Evolutionary conservation across 2,888 invertebrate genomes (phyloP).

Genomic region (Rotaria magnacalcarata): DNA sequence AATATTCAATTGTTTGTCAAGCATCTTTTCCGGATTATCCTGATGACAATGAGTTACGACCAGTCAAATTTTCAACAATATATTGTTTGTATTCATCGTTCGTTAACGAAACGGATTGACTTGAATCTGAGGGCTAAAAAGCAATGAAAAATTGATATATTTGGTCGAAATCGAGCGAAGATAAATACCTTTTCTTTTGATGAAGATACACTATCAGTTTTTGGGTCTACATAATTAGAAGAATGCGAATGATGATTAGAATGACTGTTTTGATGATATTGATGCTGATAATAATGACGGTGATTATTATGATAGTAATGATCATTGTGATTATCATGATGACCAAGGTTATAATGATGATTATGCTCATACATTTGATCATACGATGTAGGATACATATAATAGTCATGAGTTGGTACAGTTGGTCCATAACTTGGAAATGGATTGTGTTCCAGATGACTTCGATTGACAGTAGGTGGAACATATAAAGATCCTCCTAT

Average conservation of each 20-base stretch:
- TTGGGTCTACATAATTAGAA: neutral
- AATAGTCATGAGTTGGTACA: too few species aligned
- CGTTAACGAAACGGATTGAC: neutral
- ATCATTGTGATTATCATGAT: too few species aligned
- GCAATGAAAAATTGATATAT: neutral
- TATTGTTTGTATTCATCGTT: neutral
- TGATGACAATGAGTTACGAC: too few species aligned
- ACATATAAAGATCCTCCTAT: too few species aligned
- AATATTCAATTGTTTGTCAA: neutral
- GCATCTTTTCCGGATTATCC: too few species aligned
- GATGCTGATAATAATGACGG: too few species aligned
- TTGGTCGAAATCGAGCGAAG: neutral
- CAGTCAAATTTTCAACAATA: neutral
- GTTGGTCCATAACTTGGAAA: too few species aligned
- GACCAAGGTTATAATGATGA: too few species aligned
- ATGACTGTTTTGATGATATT: too few species aligned
- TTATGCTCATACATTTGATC: neutral
- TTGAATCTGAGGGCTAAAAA: neutral
- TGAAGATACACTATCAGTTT: neutral
- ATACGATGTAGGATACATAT: neutral
- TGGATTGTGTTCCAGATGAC: too few species aligned
- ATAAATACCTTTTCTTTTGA: neutral
- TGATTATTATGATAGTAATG: too few species aligned
- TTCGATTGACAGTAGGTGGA: too few species aligned
- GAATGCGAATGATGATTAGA: neutral